Conservation (phyloP, 2,888 invertebrate species). For the Rotaria magnacalcarata region DNA sequence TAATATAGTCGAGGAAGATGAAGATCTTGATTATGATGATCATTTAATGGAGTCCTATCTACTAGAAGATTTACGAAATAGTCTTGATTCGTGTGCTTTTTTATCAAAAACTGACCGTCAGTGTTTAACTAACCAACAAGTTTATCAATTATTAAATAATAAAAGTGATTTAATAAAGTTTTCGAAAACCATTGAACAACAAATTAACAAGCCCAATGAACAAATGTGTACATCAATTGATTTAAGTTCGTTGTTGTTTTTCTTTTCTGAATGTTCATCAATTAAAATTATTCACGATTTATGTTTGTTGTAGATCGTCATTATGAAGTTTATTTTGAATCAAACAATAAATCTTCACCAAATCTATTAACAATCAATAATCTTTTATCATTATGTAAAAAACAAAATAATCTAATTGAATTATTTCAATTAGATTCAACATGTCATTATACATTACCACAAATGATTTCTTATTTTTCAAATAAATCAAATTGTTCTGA, state of each 20-base stretch:
- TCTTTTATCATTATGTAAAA: slow-evolving; percentile 38
- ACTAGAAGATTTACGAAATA: neutral
- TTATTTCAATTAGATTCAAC: neutral
- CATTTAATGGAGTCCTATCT: neutral
- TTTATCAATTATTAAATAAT: neutral
- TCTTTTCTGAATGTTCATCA: too few relatives aligned
- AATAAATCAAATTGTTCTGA: slow-evolving; percentile 38
- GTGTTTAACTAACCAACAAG: neutral
- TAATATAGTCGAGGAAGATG: neutral
- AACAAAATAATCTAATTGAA: neutral
- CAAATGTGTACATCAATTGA: slow-evolving; percentile 21
- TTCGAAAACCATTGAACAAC: neutral
- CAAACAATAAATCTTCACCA: neutral
- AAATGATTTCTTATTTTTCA: slow-evolving; percentile 31
- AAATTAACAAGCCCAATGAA: neutral
- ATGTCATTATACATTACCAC: slow-evolving; percentile 42
- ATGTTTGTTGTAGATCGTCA: slow-evolving; percentile 10
- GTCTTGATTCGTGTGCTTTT: neutral
- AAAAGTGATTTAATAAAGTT: neutral
- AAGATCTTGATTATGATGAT: slow-evolving; percentile 9
- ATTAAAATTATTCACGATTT: neutral
- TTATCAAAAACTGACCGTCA: neutral
- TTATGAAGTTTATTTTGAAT: slow-evolving; percentile 42
- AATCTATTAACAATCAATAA: slow-evolving; percentile 39
- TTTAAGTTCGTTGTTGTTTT: neutral